Base-by-base conservation (phyloP, 2,888 invertebrate genomes). In the Boloria selene region DNA sequence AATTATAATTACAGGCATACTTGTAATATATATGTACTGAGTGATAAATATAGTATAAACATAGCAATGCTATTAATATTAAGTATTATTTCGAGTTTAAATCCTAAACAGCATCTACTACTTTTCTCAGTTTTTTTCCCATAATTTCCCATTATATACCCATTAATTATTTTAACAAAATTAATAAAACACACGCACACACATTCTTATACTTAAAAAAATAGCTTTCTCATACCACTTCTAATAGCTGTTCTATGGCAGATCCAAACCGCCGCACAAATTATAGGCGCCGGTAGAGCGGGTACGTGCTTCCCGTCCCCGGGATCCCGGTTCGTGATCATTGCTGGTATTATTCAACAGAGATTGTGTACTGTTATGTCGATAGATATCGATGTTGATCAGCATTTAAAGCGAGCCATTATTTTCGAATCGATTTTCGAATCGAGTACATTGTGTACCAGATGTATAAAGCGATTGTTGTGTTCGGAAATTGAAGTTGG, bases 231-330 rank as follows among this genome's bases (percentile, higher is more conserved):
- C 44, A 51, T 22, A 53, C 51, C 67, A 38, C 16, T 59, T 64
- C 59, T 47, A 52, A n/a, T 0, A 13, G 5, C 22, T 58, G 13
- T 53, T 64, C 64, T 59, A 38, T 26, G 58, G 4, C 13, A 22
- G 59, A 64, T 65, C 72, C 64, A 62, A 64, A 66, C 72, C 70
- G 64, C 70, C 65, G 64, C 71, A 74, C 75, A 75, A 75, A 75
- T 76, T 75, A 73, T 73, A 71, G 71, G 69, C 69, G 69, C 64
- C 65, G 70, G 67, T 67, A 61, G 56, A 65, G 52, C 64, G 69
- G 58, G 73, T 68, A 70, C 72, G 67, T 75, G 77, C 76, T 75
- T 75, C 75, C 72, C 68, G 69, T 74, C 69, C 68, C 74, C 74
- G 76, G 51, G 74, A 71, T 74, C 74, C 68, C 71, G 70, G 65